Base-by-base conservation (phyloP, 1,140 invertebrate species). In the Aphaenogaster floridana region DNA sequence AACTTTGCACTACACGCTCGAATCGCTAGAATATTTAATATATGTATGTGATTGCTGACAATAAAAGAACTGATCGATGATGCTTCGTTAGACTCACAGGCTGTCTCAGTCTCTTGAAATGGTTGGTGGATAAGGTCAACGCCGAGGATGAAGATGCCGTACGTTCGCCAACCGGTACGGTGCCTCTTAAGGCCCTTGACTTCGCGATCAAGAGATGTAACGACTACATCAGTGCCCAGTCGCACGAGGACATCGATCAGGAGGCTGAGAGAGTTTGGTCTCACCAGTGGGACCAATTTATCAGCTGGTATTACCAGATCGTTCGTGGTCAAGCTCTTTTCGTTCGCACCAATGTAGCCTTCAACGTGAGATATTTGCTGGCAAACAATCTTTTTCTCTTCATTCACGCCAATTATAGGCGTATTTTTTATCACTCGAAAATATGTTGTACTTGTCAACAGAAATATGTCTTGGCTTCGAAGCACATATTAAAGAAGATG, bases 221-320 rank as follows among this genome's bases (percentile, higher is more conserved):
- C 54, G 98, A 98, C 90, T 98, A 97, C 86, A 95, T 99, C 7
- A 96, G 96, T 21, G 97, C 96, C 88, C 96, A 97, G 86, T 96
- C 97, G 45, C 98, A 99, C 94, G 97, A 98, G 91, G 98, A 99
- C 92, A 98, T 99, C 59, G 98, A 99, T 95, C 96, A 96, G 42
- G 96, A 97, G n/a, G 96, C 96, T 71, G 96, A 96, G 71, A 96
- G 96, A 89, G 95, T 98, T 21, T 98, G 97, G 97, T 97, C 97
- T 86, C 97, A 97, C 88, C 97, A 98, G 93, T 99, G 98, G 98
- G 97, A 98, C 88, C 97, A 97, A 90, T 98, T 98, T 91, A 96
- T 99, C 34, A 78, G 48, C 42, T 95, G 95, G 94, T 95, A 95
- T 86, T 95, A 95, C 72, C 94, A 95, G 87, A 94, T 95, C 21